phyloP scores from a whole-genome alignment of 1,140 invertebrate species.

The Camponotus pennsylvanicus region DNA sequence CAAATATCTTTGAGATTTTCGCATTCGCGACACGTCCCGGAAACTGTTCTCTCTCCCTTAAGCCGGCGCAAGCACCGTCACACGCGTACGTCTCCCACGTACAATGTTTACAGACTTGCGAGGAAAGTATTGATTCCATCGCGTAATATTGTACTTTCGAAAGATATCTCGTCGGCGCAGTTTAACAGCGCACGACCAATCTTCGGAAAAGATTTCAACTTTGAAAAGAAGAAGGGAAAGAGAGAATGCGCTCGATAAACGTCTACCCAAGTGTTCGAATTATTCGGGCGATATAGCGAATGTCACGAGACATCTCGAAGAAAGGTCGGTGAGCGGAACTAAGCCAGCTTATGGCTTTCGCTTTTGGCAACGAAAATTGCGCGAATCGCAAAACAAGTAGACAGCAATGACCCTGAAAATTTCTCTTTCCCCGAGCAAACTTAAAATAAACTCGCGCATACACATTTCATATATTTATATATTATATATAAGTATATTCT shows the following conservation, averaged over 20 bases:
- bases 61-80: background rate
- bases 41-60: slow-evolving; percentile 35
- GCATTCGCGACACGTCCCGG: slow-evolving; percentile 31
- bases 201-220: slow-evolving; percentile 27
- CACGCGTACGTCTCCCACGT: background rate
- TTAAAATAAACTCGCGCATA: background rate
- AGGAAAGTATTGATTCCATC: slow-evolving; percentile 50
- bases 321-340: background rate
- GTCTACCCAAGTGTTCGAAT: slow-evolving; percentile 20
- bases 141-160: slow-evolving; percentile 29
- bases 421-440: background rate
- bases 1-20: background rate
- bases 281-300: slow-evolving; percentile 3
- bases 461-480: background rate
- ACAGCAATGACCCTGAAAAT: background rate
- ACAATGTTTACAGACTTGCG: slow-evolving; percentile 26
- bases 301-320: slow-evolving; percentile 16
- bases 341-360: background rate
- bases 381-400: background rate
- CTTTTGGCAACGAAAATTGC: background rate
- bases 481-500: background rate
- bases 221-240: background rate
- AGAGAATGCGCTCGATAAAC: slow-evolving; percentile 11
- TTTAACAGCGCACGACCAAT: slow-evolving; percentile 41
- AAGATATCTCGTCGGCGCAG: slow-evolving; percentile 12